Base-by-base conservation (phyloP, 2,113 vertebrate genomes). In the Odocoileus hemionus region DNA sequence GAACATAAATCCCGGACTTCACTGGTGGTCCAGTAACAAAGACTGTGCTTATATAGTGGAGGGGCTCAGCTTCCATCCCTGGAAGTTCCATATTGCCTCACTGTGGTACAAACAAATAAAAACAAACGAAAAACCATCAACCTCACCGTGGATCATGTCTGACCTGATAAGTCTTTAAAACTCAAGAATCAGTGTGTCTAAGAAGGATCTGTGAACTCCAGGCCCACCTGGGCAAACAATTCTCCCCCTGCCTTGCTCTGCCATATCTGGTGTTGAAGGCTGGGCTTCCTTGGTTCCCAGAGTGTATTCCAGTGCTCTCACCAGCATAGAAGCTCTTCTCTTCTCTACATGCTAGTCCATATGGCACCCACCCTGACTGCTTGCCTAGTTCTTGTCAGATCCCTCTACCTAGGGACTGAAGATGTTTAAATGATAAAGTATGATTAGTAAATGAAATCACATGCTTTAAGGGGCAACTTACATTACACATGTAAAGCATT, bases 371-470 rank as follows among this genome's bases (percentile, higher is more conserved):
- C 74, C 8, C 0, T 60, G 64, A 93, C 74, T 85, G 47, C 36
- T 96, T 95, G 28, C 36, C 39, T 89, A 82, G 45, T 96, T 96
- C 52, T 95, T 94, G 25, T 83, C 86, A 88, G 78, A 91, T 1
- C 6, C 45, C 23, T 88, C 47, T 96, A 57, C 6, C 16, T 74
- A 55, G 57, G 5, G 8, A 89, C 28, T 86, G 5, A 87, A 43
- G 26, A 78, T 95, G n/a, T 91, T 86, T 74, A 97, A 94, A 74
- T 96, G 33, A 95, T 80, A 54, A 96, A 82, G 6, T 94, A 54
- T 82, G 84, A 64, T 84, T 25, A 94, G 6, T 50, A 84, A 95
- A 92, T 82, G 23, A 89, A 95, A 88, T 95, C 7, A 80, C 28
- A 55, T 13, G 23, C 84, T 85, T 89, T 96, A 85, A 67, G 74